Base-by-base conservation (phyloP, 1,140 invertebrate genomes). In the Drosophila ercepeae region DNA sequence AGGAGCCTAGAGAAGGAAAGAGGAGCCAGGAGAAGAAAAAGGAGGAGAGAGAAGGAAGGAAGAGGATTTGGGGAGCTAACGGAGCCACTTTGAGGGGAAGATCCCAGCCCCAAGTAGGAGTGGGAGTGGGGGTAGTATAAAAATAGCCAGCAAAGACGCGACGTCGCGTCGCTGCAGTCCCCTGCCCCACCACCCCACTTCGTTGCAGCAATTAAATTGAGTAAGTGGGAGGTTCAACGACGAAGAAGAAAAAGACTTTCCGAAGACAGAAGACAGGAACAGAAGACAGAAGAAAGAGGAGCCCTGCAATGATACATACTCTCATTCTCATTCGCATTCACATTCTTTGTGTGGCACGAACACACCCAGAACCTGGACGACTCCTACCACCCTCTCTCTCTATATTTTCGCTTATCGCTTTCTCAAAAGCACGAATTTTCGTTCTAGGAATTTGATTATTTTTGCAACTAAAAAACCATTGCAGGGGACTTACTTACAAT, bases 201-300 rank as follows among this genome's bases (percentile, higher is more conserved):
- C n/a, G n/a, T n/a, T n/a, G n/a, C n/a, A 72, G 76, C 76, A 86
- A 84, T 86, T 84, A 84, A 84, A 76, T 84, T 86, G 81, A 81
- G 84, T 86, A 79, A 84, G 72, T 81, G 81, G 69, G 69, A 69
- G 81, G 82, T 76, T 64, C 63, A 68, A 48, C 54, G 51, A 70
- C 54, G 76, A 70, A 54, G 42, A 58, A n/a, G n/a, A n/a, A n/a
- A n/a, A 65, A 59, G 51, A 65, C 67, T 71, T 74, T 77, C 59
- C n/a, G 63, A 70, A 58, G 46, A 74, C 19, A 46, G 39, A 58
- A 7, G 25, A 27, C 5, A 60, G 42, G 5, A 7, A 25, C 44
- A 58, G 70, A 83, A 59, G 52, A 61, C 21, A 6, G 49, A 25
- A 27, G 49, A 32, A 25, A 63, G 46, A 39, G 58, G 11, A 63